Base-by-base conservation (phyloP, 2,888 invertebrate species). In the Trichogramma evanescens region DNA sequence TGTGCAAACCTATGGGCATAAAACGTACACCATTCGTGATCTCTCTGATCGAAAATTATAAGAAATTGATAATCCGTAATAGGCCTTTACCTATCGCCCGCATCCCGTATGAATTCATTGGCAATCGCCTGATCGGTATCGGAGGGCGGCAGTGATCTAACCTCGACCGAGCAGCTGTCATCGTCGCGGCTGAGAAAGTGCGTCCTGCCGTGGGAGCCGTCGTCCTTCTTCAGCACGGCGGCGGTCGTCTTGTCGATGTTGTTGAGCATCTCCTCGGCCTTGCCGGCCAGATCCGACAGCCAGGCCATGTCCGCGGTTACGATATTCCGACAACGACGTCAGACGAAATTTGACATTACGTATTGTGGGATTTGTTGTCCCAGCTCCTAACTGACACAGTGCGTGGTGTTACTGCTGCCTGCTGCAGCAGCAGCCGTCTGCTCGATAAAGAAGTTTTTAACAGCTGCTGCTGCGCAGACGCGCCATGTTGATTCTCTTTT, bases 171-270 rank as follows among this genome's bases (percentile, higher is more conserved):
- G 56, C 67, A 66, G 38, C 68, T 56, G 13, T 71, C 69, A 6
- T 67, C 62, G 26, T 74, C 72, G 59, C 67, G 68, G 64, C 71
- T 73, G 26, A 26, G 26, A 26, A 26, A 26, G 26, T 26, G 26
- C 26, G 26, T 26, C 26, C 26, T 26, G 26, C 26, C 26, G 13
- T 10, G 9, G 9, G 4, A 5, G 44, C 3, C 13, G n/a, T 63
- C 63, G 4, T 77, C 76, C 58, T 76, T 77, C 61, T 70, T 77
- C 50, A 86, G 78, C 46, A 85, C 88, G 46, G 82, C 82, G 2
- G 88, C 89, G 10, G 89, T 88, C 73, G 86, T 86, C 74, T 88
- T 83, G 72, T 90, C 89, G 57, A 90, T 84, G 76, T 86, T 86
- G 74, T 89, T 89, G 42, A 90, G 77, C 60, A 90, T 80, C 72